These are phyloP conservation scores for Diplosoma virens DNA, from an alignment of 23 tunicate species.

Conservation along the genomic window DNA sequence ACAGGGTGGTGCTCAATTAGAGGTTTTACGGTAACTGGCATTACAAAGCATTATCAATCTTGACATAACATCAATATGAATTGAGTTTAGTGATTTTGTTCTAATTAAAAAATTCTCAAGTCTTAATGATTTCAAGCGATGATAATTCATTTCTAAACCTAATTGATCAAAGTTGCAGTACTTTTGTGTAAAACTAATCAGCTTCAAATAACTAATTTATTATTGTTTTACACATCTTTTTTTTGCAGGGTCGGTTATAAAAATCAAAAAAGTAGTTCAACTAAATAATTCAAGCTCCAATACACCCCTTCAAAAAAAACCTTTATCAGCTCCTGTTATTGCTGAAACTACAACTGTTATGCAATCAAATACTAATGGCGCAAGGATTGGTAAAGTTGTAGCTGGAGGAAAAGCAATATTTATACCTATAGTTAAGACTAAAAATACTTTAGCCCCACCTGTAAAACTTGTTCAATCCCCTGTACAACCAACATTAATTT, in stretches of 20 bases:
- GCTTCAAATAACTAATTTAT: background rate
- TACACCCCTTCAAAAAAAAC: background rate
- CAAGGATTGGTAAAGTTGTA: background rate
- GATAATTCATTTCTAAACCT: too few species aligned
- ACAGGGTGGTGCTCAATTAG: too few species aligned
- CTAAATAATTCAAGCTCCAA: background rate
- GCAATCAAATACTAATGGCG: background rate
- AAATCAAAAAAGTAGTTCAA: too few species aligned
- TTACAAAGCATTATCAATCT: too few species aligned
- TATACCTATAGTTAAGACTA: conserved; percentile 11
- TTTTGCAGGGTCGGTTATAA: conserved; percentile 32
- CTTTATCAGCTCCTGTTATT: background rate
- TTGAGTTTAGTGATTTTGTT: too few species aligned
- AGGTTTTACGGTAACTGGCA: too few species aligned
- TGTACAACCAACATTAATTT: background rate
- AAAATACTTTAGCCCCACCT: background rate
- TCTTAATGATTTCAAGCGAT: too few species aligned
- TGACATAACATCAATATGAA: too few species aligned
- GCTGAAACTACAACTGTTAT: too few species aligned
- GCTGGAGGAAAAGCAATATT: conserved; percentile 17
- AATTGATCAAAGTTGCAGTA: too few species aligned
- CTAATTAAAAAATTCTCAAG: too few species aligned
- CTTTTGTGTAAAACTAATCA: too few species aligned
- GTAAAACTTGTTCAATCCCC: background rate
- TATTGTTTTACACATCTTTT: background rate